A percentile compares a stretch with the other conserved stretches of the same genome.
Conservation (phyloP, 2,113 vertebrate genomes). For the Pao palembangensis region DNA sequence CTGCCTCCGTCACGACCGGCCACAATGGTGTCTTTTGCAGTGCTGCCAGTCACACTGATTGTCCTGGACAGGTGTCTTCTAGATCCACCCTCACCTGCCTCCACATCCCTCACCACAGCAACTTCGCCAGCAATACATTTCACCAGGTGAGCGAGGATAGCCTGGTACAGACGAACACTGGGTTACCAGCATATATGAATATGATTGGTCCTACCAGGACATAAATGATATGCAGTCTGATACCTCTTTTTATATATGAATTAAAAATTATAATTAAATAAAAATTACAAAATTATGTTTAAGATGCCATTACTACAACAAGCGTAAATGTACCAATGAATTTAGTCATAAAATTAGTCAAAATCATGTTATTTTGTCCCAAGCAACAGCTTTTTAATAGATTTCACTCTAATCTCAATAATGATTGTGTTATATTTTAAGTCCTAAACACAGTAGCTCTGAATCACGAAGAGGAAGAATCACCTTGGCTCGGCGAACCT, state of each 20-base stretch:
- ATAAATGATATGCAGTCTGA: not conserved
- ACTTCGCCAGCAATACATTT: conserved; percentile 98
- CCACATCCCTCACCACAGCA: conserved; percentile 89
- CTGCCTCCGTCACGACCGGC: conserved; percentile 92
- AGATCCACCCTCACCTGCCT: conserved; percentile 86
- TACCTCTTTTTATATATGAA: too few species aligned
- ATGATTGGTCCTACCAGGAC: not conserved
- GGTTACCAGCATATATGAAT: not conserved
- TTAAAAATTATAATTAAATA: too few species aligned
- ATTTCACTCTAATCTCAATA: too few species aligned
- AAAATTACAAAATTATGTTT: too few species aligned
- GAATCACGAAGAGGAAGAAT: conserved; percentile 1
- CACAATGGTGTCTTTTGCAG: conserved; percentile 93
- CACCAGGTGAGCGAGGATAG: conserved; percentile 94
- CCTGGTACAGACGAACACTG: conserved; percentile 43
- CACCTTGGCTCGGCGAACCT: conserved; percentile 89
- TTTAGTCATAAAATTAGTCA: too few species aligned
- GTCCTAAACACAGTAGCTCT: not conserved
- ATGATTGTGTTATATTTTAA: too few species aligned
- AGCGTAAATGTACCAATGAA: too few species aligned
- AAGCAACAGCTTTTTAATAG: too few species aligned
- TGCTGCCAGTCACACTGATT: conserved; percentile 97
- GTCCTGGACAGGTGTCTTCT: conserved; percentile 94
- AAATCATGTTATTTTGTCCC: too few species aligned
- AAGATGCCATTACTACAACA: too few species aligned